A percentile compares a stretch with the other conserved stretches of the same genome.
These are phyloP conservation scores for Stegophylla sp. DNA, from an alignment of 2,888 invertebrate species.

Conservation along the genomic window DNA sequence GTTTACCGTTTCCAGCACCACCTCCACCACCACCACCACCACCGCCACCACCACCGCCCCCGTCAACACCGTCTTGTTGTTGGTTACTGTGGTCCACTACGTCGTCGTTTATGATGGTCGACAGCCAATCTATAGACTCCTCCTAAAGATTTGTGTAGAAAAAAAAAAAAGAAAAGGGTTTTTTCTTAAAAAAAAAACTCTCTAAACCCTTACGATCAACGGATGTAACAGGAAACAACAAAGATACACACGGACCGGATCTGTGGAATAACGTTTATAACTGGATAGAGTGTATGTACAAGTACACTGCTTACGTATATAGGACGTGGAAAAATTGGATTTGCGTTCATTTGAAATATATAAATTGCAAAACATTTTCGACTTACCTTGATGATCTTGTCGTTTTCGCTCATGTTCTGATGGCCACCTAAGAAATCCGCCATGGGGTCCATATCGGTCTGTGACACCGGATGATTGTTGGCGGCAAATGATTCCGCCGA, in stretches of 20 bases:
- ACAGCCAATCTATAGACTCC: slow-evolving; percentile 51
- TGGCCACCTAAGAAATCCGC: slow-evolving; percentile 26
- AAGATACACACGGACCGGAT: not conserved
- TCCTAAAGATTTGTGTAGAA: slow-evolving; percentile 14
- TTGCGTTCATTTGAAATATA: not conserved
- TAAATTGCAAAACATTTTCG: not conserved
- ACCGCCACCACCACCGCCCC: not conserved
- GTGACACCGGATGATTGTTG: slow-evolving; percentile 17
- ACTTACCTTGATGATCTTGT: slow-evolving; percentile 45
- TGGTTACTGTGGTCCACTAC: slow-evolving; percentile 40
- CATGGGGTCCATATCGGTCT: slow-evolving; percentile 36
- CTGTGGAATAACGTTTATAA: not conserved
- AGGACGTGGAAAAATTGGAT: not conserved
- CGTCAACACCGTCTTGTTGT: not conserved
- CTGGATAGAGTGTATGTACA: not conserved
- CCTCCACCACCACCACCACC: not conserved
- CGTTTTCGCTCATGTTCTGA: slow-evolving; percentile 24
- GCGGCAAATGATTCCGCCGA: slow-evolving; percentile 28
- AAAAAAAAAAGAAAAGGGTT: not conserved
- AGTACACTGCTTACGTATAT: not conserved
- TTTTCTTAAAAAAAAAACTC: not conserved
- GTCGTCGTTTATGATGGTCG: slow-evolving; percentile 53
- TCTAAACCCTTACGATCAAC: too few species aligned
- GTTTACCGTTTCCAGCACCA: not conserved
- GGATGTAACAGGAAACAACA: not conserved